Base-by-base conservation (phyloP, 2,888 invertebrate species). In the Horisme vitalbata region DNA sequence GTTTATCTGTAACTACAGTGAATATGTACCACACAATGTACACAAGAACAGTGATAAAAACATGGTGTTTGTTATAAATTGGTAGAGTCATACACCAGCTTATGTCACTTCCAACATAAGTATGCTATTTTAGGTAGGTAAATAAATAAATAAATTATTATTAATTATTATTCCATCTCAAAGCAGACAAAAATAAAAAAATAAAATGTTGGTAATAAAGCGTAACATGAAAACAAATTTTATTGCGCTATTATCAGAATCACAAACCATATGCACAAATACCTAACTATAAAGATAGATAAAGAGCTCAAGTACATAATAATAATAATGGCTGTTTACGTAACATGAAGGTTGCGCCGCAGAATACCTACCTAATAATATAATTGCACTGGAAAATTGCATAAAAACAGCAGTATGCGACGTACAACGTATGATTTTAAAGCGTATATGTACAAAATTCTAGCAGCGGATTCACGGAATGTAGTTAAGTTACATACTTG, bases 221-320 rank as follows among this genome's bases (percentile, higher is more conserved):
- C 9, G 5, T 7, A 10, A 20, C 13, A 14, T 30, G 24, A 44
- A 41, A 44, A 28, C 52, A 45, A 55, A 61, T 4, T 52, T 65
- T 63, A 63, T 57, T 61, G 47, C 52, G 23, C 31, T 53, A 49
- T 68, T 71, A 72, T 72, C 69, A 58, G 52, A 41, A 48, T 47
- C 52, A 52, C 55, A 39, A 50, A 58, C 57, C 65, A 62, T 57
- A 62, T 55, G 56, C 58, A 59, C 55, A 55, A 65, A 61, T 64
- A 60, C n/a, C n/a, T n/a, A n/a, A 59, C 60, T 54, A 55, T 63
- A 59, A 62, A 66, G 68, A 73, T 18, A 18, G n/a, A n/a, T 71
- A 72, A 67, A 56, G 48, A 52, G 49, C 52, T 56, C 39, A 45
- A 50, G 41, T 56, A 57, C 56, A 49, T 58, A 57, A 54, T 57